These are phyloP conservation scores for Hofmannophila pseudospretella DNA, from an alignment of 2,888 invertebrate genomes.

Conservation along the genomic window DNA sequence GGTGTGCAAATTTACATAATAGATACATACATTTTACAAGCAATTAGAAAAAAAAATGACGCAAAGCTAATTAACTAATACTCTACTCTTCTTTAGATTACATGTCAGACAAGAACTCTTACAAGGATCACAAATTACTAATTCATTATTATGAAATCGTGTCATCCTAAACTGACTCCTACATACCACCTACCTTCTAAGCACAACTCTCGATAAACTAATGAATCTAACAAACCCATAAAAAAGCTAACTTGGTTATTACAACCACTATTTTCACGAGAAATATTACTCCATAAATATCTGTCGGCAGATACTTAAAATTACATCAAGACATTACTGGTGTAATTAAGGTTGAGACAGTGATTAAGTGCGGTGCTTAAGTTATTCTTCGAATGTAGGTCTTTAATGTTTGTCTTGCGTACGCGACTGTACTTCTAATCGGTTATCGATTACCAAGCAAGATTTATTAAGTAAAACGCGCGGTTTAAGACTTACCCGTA, in stretches of 20 bases:
- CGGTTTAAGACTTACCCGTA: too few species aligned
- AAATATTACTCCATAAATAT: conserved; percentile 34
- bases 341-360: conserved; percentile 31
- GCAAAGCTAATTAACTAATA: too few species aligned
- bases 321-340: conserved; percentile 28
- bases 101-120: too few species aligned
- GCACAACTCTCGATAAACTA: too few species aligned
- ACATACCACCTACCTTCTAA: too few species aligned
- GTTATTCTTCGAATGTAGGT: conserved; percentile 14
- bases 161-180: too few species aligned
- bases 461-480: conserved; percentile 20
- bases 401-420: conserved; percentile 17
- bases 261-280: neutral
- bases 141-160: too few species aligned
- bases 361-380: conserved; percentile 23
- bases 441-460: conserved; percentile 19
- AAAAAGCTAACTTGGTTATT: neutral
- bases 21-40: too few species aligned
- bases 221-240: neutral
- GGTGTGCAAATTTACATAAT: too few species aligned
- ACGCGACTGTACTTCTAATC: conserved; percentile 24
- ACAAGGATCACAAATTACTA: too few species aligned
- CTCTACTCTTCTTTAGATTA: too few species aligned
- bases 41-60: too few species aligned
- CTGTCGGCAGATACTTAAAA: conserved; percentile 19